Conservation (phyloP, 1,140 invertebrate species). For the Lepidurus packardi region DNA sequence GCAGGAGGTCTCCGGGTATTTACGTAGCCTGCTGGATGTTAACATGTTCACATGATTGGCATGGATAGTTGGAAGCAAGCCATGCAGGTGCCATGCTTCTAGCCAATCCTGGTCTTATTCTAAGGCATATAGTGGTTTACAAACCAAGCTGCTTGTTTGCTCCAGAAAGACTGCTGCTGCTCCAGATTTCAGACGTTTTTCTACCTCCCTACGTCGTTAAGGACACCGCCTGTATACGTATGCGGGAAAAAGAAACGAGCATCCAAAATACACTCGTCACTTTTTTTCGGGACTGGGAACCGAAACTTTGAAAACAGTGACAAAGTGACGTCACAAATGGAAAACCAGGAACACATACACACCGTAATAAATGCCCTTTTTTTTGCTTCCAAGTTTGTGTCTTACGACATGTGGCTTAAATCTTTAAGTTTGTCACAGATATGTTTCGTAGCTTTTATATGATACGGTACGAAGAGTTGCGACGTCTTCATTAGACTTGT, state of each 20-base stretch:
- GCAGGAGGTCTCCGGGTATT: background rate
- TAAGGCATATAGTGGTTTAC: slow-evolving; percentile 7
- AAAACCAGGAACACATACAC: background rate
- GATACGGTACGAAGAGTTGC: no score
- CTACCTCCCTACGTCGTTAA: background rate
- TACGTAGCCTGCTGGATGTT: slow-evolving; percentile 12
- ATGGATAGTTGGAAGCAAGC: slow-evolving; percentile 3
- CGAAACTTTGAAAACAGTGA: slow-evolving; percentile 11
- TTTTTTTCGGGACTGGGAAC: background rate
- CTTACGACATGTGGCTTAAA: background rate
- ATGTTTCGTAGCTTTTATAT: no score
- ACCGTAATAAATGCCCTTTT: background rate
- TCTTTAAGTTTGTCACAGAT: no score
- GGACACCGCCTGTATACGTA: background rate
- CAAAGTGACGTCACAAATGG: background rate
- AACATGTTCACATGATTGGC: slow-evolving; percentile 18
- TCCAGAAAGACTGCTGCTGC: background rate
- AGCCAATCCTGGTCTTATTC: background rate
- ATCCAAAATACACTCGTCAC: slow-evolving; percentile 17
- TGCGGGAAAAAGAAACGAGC: background rate
- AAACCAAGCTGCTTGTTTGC: slow-evolving; percentile 15
- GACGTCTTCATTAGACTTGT: no score
- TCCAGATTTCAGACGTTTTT: slow-evolving; percentile 11
- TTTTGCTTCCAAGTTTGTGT: background rate
- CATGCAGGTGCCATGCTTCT: slow-evolving; percentile 11